These are phyloP conservation scores for Eriocheir sinensis DNA, from an alignment of 1,140 invertebrate genomes.

Conservation along the genomic window DNA sequence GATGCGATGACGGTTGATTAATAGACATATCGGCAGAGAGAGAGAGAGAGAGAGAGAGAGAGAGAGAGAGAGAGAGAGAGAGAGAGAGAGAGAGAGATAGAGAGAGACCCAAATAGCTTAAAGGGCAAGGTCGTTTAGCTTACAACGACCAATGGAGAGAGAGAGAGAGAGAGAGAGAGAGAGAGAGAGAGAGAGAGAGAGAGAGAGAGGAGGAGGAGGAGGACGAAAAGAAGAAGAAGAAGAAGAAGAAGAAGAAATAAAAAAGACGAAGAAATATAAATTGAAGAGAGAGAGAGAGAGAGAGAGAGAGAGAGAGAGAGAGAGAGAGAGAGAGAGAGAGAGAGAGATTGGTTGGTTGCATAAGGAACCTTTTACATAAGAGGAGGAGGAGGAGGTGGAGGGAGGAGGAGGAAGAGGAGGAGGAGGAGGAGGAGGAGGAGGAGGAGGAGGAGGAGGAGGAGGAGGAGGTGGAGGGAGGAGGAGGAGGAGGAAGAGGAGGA, in stretches of 20 bases:
- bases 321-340: constrained; percentile 36
- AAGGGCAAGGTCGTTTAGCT: not conserved
- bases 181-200: no score
- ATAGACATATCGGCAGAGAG: not conserved
- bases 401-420: not conserved
- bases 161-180: no score
- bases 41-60: not conserved
- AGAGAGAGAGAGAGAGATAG: not conserved
- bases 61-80: not conserved
- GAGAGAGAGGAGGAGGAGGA: not conserved
- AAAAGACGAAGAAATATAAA: no score
- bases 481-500: not conserved
- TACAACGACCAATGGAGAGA: not conserved
- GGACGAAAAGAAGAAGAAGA: not conserved
- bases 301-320: constrained; percentile 20
- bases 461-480: not conserved
- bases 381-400: not conserved
- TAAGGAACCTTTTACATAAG: not conserved
- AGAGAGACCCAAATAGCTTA: not conserved
- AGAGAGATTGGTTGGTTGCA: not conserved
- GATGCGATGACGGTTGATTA: not conserved
- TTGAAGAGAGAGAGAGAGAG: not conserved
- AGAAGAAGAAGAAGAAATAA: not conserved
- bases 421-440: not conserved
- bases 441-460: not conserved